Evolutionary conservation across 2,888 invertebrate species (phyloP), one percentile per base, ranked within the genome.

Genomic region (Lasioglossum marginatum): DNA sequence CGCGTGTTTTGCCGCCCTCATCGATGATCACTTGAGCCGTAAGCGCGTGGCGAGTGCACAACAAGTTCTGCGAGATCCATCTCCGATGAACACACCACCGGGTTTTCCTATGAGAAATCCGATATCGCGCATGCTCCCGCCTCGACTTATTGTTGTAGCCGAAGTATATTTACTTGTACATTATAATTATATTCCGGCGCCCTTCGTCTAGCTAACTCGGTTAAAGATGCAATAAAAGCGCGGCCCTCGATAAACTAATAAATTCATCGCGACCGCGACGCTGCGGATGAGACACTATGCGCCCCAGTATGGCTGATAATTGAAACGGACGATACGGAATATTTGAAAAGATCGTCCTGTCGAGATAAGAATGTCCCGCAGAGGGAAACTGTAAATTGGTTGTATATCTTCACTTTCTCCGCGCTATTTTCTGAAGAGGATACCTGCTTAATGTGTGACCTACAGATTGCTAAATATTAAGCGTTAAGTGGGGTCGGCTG

Each of bases 101-200:
- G 31, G 70, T 43, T 82, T 43, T 79, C 73, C 77, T 68, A 34
- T 27, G 68, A 72, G 76, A 89, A 83, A 86, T 70, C 73, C 79
- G 66, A 82, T 71, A 88, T 83, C 80, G 89, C 89, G 89, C 89
- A 89, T 89, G 85, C 88, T 75, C 88, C 81, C 10, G 8, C 3
- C 27, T 76, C 23, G 60, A 78, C 78, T 87, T 77, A 87, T 86
- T 86, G 73, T 81, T 77, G 37, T 68, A 66, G 45, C 31, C 43
- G 8, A 80, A 85, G 81, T 80, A 83, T 81, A 86, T 86, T 87
- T 87, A 86, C 82, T 78, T 77, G 27, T 16, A 78, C 75, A 79
- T 87, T 82, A 82, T 86, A 82, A 87, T 82, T 85, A 85, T 79
- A 87, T 85, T 78, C 14, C 63, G 34, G 70, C 40, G 66, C 63